A percentile compares a stretch with the other conserved stretches of the same genome.
These are phyloP conservation scores for Heterohyrax brucei DNA, from an alignment of 2,797 vertebrate species.

Conservation along the genomic window DNA sequence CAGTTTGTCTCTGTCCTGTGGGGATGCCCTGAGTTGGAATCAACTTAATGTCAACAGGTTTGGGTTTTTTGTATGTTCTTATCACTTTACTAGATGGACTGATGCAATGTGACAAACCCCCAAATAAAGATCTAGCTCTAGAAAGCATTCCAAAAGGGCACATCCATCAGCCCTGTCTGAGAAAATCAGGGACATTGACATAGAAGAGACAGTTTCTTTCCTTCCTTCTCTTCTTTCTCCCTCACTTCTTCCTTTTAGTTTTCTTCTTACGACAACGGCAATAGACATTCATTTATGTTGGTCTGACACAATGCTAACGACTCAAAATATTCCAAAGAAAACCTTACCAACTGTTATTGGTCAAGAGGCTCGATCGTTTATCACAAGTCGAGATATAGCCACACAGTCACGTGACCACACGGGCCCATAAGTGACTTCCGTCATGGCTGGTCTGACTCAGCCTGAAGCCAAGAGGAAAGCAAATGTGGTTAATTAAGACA, in stretches of 20 bases:
- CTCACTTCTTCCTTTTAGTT: neutral
- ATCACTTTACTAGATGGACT: neutral
- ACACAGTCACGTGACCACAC: neutral
- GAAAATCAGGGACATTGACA: neutral
- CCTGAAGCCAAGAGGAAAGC: slow-evolving; percentile 66
- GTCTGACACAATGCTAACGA: slow-evolving; percentile 12
- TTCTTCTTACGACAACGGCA: neutral
- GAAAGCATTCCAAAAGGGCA: neutral
- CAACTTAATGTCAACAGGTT: no score
- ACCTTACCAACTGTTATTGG: neutral
- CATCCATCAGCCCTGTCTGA: neutral
- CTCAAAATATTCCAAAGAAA: neutral
- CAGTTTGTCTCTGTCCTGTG: no score
- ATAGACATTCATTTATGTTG: neutral
- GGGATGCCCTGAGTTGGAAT: no score
- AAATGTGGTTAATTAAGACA: slow-evolving; percentile 69
- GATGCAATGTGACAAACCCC: neutral
- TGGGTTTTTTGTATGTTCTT: neutral
- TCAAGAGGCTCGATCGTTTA: slow-evolving; percentile 20
- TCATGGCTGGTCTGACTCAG: slow-evolving; percentile 71
- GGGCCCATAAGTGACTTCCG: neutral
- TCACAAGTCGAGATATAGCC: slow-evolving; percentile 29
- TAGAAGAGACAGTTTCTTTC: neutral
- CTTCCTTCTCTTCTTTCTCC: no score
- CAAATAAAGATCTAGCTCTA: neutral